Evolutionary conservation across 1,140 invertebrate species (phyloP).

Genomic region (Zaprionus capensis): DNA sequence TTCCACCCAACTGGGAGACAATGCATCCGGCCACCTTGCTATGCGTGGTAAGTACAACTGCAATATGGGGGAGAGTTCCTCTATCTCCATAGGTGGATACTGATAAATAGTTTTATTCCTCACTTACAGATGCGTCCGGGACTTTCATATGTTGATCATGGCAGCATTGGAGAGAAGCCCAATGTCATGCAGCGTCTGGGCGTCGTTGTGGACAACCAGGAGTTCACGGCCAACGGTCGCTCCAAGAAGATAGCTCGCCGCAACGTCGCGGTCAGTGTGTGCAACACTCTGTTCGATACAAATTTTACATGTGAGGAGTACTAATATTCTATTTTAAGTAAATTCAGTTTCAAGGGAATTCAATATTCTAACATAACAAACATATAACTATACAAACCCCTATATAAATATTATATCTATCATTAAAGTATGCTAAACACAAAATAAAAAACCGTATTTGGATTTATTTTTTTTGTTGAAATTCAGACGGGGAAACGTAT

Average conservation of each 20-base stretch:
- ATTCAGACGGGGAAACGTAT: not conserved
- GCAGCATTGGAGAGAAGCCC: slow-evolving; percentile 86
- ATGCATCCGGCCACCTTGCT: slow-evolving; percentile 90
- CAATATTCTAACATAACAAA: not conserved
- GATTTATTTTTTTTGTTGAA: not conserved
- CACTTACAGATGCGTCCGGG: slow-evolving; percentile 87
- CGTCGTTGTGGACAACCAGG: slow-evolving; percentile 85
- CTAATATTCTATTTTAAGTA: not conserved
- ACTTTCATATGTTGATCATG: slow-evolving; percentile 87
- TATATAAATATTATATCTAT: not conserved
- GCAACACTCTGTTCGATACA: slow-evolving; percentile 84
- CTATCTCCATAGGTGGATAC: not conserved
- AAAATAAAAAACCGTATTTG: not conserved
- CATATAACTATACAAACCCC: not conserved
- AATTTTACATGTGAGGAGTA: slow-evolving; percentile 63
- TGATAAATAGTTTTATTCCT: not conserved
- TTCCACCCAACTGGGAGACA: slow-evolving; percentile 86
- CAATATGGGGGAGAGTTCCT: not conserved
- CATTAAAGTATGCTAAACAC: not conserved
- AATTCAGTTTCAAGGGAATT: not conserved
- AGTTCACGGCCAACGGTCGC: slow-evolving; percentile 85
- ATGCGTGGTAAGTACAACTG: slow-evolving; percentile 83
- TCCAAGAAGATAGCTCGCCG: slow-evolving; percentile 86
- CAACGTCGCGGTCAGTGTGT: slow-evolving; percentile 85
- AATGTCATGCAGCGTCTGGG: slow-evolving; percentile 86